Percentiles rank a stretch among this genome's conserved stretches.
Conservation (phyloP, 2,888 invertebrate genomes). For the Andrena marginata region DNA sequence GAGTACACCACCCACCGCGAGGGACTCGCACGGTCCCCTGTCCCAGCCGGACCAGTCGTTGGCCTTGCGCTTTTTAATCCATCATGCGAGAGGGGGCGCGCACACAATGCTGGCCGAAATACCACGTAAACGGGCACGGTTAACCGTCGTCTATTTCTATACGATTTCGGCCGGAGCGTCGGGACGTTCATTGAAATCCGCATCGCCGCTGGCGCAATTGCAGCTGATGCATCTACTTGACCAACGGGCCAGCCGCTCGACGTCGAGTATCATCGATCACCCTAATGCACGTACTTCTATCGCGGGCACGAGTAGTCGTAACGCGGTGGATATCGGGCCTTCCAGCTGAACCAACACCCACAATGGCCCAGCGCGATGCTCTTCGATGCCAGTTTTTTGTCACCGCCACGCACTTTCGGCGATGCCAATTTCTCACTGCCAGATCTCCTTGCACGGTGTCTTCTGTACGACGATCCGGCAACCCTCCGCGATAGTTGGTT, state of each 20-base stretch:
- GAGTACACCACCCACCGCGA: background rate
- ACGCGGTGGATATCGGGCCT: conserved; percentile 50
- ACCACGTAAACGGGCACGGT: conserved; percentile 43
- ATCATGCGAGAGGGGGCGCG: conserved; percentile 8
- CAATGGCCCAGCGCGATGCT: conserved; percentile 45
- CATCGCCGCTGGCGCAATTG: conserved; percentile 57
- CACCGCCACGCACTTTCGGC: conserved; percentile 41
- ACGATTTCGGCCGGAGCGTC: conserved; percentile 46
- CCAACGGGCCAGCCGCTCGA: conserved; percentile 57
- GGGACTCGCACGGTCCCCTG: background rate
- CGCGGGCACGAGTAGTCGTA: conserved; percentile 23
- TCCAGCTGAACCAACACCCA: conserved; percentile 57
- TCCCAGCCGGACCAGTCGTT: background rate
- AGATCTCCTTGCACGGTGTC: background rate
- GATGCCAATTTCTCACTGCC: conserved; percentile 54
- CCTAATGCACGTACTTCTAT: conserved; percentile 42
- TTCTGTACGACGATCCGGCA: conserved; percentile 23
- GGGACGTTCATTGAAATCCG: conserved; percentile 61
- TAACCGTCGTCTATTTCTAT: conserved; percentile 49
- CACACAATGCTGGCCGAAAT: conserved; percentile 19
- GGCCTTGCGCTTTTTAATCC: conserved; percentile 47
- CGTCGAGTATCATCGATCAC: conserved; percentile 70
- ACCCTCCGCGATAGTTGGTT: background rate
- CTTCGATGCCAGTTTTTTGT: conserved; percentile 55
- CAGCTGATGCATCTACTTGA: conserved; percentile 71